Conservation (phyloP, 2,113 vertebrate genomes). For the Mesitornis unicolor region DNA sequence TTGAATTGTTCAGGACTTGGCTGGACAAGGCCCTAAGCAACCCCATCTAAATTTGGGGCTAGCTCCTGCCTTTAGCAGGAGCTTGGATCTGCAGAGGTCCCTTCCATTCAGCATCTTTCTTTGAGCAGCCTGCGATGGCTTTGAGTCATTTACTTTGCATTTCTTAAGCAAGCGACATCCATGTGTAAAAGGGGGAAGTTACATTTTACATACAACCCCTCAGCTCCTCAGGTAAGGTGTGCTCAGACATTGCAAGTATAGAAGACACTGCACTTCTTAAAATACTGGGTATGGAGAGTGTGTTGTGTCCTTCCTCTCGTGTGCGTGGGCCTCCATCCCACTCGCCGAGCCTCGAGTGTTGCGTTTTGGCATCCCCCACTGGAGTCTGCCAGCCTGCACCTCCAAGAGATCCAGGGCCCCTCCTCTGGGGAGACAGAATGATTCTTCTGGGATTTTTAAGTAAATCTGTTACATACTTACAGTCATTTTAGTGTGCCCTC, state of each 20-base stretch:
- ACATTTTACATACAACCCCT: too few relatives aligned
- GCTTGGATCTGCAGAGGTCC: not conserved
- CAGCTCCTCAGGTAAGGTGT: not conserved
- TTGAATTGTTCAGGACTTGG: not conserved
- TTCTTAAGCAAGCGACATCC: not conserved
- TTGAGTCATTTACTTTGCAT: not conserved
- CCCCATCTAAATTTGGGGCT: not conserved
- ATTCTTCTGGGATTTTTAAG: constrained; percentile 37
- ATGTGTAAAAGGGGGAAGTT: not conserved
- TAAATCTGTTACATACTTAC: constrained; percentile 37
- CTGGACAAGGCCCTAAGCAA: not conserved
- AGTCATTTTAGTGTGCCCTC: constrained; percentile 26
- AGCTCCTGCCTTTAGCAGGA: not conserved
- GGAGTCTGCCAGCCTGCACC: not conserved
- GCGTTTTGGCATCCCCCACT: not conserved
- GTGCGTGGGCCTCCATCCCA: rapidly evolving
- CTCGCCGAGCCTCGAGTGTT: not conserved
- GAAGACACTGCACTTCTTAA: not conserved
- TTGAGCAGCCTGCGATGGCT: not conserved
- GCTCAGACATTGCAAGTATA: not conserved
- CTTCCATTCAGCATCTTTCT: not conserved
- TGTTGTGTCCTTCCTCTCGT: not conserved
- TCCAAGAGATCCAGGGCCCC: not conserved
- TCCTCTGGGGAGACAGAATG: not conserved
- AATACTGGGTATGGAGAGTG: not conserved